A percentile compares a stretch with the other conserved stretches of the same genome.
These are phyloP conservation scores for Melanotaenia boesemani DNA, from an alignment of 2,797 vertebrate genomes.

Conservation along the genomic window DNA sequence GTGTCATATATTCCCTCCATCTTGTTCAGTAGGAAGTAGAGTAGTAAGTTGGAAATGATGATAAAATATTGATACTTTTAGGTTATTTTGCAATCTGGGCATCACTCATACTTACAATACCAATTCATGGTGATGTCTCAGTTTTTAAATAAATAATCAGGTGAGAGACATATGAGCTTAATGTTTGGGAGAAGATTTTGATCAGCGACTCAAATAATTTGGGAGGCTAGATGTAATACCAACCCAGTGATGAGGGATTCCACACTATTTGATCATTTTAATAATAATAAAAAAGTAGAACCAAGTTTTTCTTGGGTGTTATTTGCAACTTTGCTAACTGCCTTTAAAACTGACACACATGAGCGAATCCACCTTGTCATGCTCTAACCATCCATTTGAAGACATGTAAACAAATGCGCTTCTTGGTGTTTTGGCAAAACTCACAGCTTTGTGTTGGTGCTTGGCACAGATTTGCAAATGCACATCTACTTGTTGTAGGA, in stretches of 20 bases:
- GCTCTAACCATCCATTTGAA: too few species aligned
- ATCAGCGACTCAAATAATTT: background rate
- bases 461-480: too few species aligned
- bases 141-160: background rate
- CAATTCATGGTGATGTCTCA: background rate
- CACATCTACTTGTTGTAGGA: too few species aligned
- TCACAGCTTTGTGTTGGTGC: too few species aligned
- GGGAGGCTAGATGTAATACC: background rate
- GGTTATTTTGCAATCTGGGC: conserved; percentile 17
- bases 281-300: background rate
- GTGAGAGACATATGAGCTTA: background rate
- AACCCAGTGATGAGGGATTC: background rate
- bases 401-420: too few species aligned
- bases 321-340: background rate
- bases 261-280: background rate
- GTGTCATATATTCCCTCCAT: background rate
- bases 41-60: background rate
- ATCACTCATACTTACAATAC: conserved; percentile 1
- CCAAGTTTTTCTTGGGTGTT: background rate
- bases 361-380: too few species aligned
- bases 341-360: too few species aligned
- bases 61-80: conserved; percentile 14
- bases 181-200: background rate
- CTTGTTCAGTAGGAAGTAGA: conserved; percentile 8
- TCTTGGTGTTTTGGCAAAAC: too few species aligned